Base-by-base conservation (phyloP, 2,888 invertebrate species). In the Leucophora obtusa region DNA sequence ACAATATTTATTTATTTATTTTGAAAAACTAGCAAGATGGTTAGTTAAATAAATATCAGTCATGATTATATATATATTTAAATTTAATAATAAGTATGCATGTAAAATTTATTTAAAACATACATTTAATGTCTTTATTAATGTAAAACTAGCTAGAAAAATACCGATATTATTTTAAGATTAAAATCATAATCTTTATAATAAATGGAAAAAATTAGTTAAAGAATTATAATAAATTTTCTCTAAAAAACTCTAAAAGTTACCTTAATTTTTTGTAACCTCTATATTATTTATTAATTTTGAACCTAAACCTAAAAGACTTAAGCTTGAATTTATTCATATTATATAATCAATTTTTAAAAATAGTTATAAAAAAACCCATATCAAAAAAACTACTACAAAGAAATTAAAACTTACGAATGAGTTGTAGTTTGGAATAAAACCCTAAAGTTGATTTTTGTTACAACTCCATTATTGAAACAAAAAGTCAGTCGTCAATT, bases 311-410 rank as follows among this genome's bases (percentile, higher is more conserved):
- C 82, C 82, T 77, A 83, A 83, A 83, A 83, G 83, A 83, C 83
- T 83, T 82, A 82, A 75, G 79, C 81, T 74, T 83, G 82, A 83
- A 83, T 83, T 83, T 83, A 83, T 68, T 53, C 70, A 78, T 62
- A 54, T 47, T n/a, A 47, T 47, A 47, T 14, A 43, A n/a, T n/a
- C n/a, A n/a, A n/a, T n/a, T n/a, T n/a, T n/a, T 43, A 10, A 17
- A 28, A 47, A 68, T 24, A 62, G 63, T 59, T 28, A 17, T 21
- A 47, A 59, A 50, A 21, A 63, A 56, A 68, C 18, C 38, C 53
- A 33, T 35, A 8, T 54, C n/a, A 17, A 47, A 3, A 47, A 11
- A 47, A 10, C 14, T 43, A 43, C 43, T 2, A 24, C 24, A 7
- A 28, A 4, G 6, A 47, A n/a, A n/a, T 47, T n/a, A n/a, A 47